Conservation (phyloP, 2,888 invertebrate species). For the Apamea epomidion region DNA sequence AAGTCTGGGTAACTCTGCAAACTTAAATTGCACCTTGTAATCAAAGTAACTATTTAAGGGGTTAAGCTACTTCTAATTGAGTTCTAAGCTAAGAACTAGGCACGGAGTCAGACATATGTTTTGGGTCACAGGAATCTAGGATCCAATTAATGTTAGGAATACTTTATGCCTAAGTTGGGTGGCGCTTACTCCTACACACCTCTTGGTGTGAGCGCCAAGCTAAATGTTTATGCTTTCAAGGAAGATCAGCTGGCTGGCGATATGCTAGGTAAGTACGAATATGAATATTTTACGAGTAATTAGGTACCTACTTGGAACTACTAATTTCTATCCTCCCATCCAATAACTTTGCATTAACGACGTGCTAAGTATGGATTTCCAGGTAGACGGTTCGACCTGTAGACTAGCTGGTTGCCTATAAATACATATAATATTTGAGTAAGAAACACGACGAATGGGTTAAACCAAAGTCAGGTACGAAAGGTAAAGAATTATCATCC, state of each 20-base stretch:
- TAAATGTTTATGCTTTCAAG: neutral
- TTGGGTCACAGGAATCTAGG: conserved; percentile 7
- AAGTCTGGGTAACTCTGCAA: neutral
- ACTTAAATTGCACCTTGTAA: conserved; percentile 2
- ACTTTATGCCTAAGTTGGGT: conserved; percentile 7
- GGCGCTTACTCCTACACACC: neutral
- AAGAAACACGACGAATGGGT: neutral
- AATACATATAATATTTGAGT: too few species aligned
- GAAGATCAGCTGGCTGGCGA: neutral
- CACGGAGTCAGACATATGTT: neutral
- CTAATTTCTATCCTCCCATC: neutral
- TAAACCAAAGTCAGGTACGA: too few species aligned
- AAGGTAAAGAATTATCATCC: neutral
- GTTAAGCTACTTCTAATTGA: conserved; percentile 26
- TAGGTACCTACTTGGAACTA: neutral
- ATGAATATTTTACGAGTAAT: conserved; percentile 1
- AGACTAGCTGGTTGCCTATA: too few species aligned
- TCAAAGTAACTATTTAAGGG: conserved; percentile 10
- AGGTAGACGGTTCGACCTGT: too few species aligned
- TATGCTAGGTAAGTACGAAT: neutral
- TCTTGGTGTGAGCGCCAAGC: neutral
- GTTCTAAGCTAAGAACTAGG: conserved; percentile 14
- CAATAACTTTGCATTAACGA: neutral
- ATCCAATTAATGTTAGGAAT: conserved; percentile 27
- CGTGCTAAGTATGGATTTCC: neutral